A percentile compares a stretch with the other conserved stretches of the same genome.
phyloP scores from a whole-genome alignment of 2,888 invertebrate species.

The Drosophila pseudotakahashii region DNA sequence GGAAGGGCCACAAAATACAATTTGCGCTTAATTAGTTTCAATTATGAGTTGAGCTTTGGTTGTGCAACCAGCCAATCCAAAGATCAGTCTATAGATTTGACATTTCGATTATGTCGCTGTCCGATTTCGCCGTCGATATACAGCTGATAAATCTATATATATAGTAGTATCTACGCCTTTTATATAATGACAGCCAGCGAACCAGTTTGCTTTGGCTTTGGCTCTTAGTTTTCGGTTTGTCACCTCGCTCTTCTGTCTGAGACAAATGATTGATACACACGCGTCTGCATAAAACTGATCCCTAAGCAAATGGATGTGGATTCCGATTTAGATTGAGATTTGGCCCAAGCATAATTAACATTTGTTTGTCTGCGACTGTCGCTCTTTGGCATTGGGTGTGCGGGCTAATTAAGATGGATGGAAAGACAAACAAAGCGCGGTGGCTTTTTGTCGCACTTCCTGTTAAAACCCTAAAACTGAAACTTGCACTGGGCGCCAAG shows the following conservation, averaged over 20 bases:
- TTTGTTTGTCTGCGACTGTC: constrained; percentile 37
- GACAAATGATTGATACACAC: constrained; percentile 70
- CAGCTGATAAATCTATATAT: constrained; percentile 33
- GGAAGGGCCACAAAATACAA: constrained; percentile 59
- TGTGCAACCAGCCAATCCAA: constrained; percentile 27
- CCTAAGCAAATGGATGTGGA: constrained; percentile 27
- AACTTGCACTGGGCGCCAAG: constrained; percentile 5
- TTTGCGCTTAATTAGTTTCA: constrained; percentile 70
- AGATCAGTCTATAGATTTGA: constrained; percentile 45
- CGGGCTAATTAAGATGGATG: constrained; percentile 46
- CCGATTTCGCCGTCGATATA: constrained; percentile 26
- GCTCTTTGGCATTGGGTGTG: constrained; percentile 35
- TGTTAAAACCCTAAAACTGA: constrained; percentile 39
- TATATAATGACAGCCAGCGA: constrained; percentile 35
- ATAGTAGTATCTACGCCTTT: constrained; percentile 29
- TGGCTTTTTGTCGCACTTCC: constrained; percentile 61
- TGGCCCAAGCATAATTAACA: constrained; percentile 53
- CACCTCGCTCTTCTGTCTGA: constrained; percentile 43
- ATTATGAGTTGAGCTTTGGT: constrained; percentile 48
- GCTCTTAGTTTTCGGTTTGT: constrained; percentile 48
- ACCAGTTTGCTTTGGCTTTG: constrained; percentile 47
- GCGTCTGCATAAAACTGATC: neutral
- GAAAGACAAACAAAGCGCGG: constrained; percentile 47
- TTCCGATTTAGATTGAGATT: neutral
- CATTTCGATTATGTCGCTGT: constrained; percentile 41